Evolutionary conservation across 1,140 invertebrate species (phyloP).

Genomic region (Apis cerana): DNA sequence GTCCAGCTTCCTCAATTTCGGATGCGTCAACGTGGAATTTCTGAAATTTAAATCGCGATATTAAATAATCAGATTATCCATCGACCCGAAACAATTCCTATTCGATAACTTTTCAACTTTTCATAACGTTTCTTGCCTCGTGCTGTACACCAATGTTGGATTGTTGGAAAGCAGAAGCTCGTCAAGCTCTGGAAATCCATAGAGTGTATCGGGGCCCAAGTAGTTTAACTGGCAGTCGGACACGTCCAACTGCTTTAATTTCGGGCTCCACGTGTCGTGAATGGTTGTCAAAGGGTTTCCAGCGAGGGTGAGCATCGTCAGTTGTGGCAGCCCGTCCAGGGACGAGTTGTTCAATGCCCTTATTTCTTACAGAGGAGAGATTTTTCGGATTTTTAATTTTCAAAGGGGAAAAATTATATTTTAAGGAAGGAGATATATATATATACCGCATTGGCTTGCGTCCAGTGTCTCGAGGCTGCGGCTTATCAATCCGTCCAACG

Average conservation of each 20-base stretch:
- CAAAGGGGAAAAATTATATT: too few relatives aligned
- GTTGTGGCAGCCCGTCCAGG: conserved; percentile 64
- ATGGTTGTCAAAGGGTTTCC: conserved; percentile 73
- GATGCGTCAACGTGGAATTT: conserved; percentile 76
- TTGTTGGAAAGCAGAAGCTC: conserved; percentile 73
- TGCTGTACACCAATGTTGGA: conserved; percentile 71
- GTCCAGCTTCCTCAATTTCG: conserved; percentile 82
- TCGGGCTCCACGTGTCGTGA: conserved; percentile 65
- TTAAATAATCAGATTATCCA: too few relatives aligned
- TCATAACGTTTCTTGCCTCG: conserved; percentile 49
- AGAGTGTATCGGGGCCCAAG: conserved; percentile 69
- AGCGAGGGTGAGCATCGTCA: conserved; percentile 68
- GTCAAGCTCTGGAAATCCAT: conserved; percentile 68
- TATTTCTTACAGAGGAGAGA: conserved; percentile 54
- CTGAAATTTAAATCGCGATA: conserved; percentile 53
- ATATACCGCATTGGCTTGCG: conserved; percentile 72
- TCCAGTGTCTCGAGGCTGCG: conserved; percentile 64
- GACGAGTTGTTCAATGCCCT: conserved; percentile 60
- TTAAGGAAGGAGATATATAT: background rate
- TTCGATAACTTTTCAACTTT: too few relatives aligned
- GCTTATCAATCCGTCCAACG: conserved; percentile 67
- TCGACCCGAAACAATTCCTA: too few relatives aligned
- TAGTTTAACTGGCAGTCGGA: conserved; percentile 74
- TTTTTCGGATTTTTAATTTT: conserved; percentile 9
- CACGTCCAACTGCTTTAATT: conserved; percentile 72